These are phyloP conservation scores for Atrichornis clamosus DNA, from an alignment of 2,113 vertebrate species.

Conservation along the genomic window DNA sequence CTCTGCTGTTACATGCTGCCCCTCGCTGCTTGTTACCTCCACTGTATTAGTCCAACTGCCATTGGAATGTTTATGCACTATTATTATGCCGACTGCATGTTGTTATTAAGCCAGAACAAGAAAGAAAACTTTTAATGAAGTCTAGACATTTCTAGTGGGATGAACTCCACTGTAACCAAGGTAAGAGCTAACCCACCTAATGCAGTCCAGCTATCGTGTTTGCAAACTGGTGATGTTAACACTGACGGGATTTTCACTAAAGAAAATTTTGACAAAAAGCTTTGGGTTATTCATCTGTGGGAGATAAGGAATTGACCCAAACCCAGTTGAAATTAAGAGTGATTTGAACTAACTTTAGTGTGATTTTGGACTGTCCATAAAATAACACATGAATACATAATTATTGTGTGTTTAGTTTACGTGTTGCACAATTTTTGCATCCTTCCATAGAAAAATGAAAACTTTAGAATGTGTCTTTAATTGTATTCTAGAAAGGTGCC, in stretches of 20 bases:
- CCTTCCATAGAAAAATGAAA: background rate
- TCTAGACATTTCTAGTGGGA: background rate
- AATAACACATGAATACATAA: background rate
- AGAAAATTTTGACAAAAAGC: background rate
- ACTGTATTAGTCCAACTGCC: background rate
- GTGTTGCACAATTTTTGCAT: background rate
- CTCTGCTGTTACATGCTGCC: background rate
- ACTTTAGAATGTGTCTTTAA: background rate
- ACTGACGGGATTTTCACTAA: background rate
- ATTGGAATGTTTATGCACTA: too few relatives aligned
- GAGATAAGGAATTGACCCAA: background rate
- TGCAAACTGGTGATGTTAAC: background rate
- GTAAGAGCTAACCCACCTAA: background rate
- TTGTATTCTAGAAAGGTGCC: background rate
- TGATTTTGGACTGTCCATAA: background rate
- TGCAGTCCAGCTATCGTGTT: background rate
- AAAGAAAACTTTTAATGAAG: background rate
- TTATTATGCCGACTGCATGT: background rate
- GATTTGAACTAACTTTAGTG: background rate
- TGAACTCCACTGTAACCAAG: background rate
- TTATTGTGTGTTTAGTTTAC: background rate
- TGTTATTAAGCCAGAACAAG: background rate
- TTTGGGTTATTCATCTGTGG: background rate
- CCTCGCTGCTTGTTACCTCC: background rate
- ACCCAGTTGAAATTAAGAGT: background rate